Percentiles rank a stretch among this genome's conserved stretches.
Conservation (phyloP, 2,797 vertebrate genomes). For the Catamblyrhynchus diadema region DNA sequence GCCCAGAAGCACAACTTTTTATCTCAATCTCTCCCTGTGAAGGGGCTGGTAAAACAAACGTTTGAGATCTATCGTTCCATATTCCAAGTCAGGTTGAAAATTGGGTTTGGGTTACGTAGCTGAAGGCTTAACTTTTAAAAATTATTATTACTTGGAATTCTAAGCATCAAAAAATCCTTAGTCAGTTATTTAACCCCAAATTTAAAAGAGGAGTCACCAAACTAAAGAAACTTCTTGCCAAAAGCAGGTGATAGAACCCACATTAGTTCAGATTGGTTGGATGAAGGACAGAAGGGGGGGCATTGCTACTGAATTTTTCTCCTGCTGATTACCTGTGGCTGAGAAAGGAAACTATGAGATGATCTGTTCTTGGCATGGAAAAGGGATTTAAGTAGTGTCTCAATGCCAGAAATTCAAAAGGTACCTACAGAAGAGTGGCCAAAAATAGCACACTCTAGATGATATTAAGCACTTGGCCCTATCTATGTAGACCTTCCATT, state of each 20-base stretch:
- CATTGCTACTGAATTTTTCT: background rate
- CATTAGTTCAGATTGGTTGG: background rate
- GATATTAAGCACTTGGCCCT: background rate
- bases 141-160: background rate
- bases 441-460: background rate
- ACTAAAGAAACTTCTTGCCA: background rate
- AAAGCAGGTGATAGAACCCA: background rate
- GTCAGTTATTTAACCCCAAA: background rate
- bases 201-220: background rate
- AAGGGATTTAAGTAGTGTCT: background rate
- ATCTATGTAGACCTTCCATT: background rate
- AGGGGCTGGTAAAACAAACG: background rate
- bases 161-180: background rate
- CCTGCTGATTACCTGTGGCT: background rate
- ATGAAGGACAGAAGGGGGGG: background rate
- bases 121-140: background rate
- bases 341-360: background rate
- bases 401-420: background rate
- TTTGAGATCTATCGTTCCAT: rapidly evolving
- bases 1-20: background rate
- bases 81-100: background rate
- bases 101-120: rapidly evolving
- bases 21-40: background rate
- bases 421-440: background rate
- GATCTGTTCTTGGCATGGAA: background rate